phyloP scores from a whole-genome alignment of 2,888 invertebrate species.

The Pammene fasciana region DNA sequence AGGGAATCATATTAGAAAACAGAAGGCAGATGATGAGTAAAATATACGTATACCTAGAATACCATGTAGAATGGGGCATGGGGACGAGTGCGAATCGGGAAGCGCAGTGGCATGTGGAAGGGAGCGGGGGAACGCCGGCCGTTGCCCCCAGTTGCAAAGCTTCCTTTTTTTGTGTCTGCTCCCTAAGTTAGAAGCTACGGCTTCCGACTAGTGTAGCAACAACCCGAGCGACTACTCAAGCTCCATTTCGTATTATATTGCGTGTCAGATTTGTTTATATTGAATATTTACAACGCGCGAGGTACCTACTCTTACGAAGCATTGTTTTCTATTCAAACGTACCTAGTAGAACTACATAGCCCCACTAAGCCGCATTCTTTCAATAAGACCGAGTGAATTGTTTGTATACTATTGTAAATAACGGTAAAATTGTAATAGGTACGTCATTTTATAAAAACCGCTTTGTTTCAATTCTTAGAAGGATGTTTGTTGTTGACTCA shows the following conservation, averaged over 20 bases:
- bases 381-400: not conserved
- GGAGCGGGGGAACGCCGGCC: conserved; percentile 62
- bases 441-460: conserved; percentile 14
- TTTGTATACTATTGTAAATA: not conserved
- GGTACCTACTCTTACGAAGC: not conserved
- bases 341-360: not conserved
- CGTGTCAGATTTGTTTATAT: not conserved
- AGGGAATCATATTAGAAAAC: not conserved
- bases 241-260: conserved; percentile 11
- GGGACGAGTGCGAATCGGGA: conserved; percentile 41
- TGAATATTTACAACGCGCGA: not conserved
- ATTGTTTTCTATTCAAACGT: not conserved
- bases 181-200: conserved; percentile 38
- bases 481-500: conserved; percentile 35
- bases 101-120: conserved; percentile 46
- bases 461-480: conserved; percentile 29
- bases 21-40: conserved; percentile 22
- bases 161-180: conserved; percentile 51
- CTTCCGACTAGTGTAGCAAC: conserved; percentile 26
- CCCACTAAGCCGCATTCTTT: not conserved
- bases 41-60: conserved; percentile 12
- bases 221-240: conserved; percentile 7
- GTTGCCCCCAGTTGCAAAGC: conserved; percentile 64
- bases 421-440: conserved; percentile 5
- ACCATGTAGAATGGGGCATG: conserved; percentile 23